Percentiles rank a stretch among this genome's conserved stretches.
phyloP scores from a whole-genome alignment of 1,140 invertebrate species.

The Temnothorax curvispinosus region DNA sequence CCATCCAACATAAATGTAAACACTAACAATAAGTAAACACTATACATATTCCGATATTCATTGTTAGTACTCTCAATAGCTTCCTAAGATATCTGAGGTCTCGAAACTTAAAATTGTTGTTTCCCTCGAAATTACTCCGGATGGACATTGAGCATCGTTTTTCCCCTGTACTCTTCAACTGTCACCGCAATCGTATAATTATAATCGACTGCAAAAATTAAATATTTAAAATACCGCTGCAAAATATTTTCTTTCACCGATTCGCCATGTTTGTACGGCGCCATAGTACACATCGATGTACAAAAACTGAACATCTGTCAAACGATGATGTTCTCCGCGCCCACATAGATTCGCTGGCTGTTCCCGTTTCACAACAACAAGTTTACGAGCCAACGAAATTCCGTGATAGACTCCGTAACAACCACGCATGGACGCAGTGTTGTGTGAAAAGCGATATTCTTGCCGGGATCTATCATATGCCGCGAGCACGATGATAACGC shows the following conservation, averaged over 20 bases:
- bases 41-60: too few species aligned
- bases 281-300: not conserved
- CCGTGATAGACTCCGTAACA: slow-evolving; percentile 32
- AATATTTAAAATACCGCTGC: not conserved
- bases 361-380: slow-evolving; percentile 50
- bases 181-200: not conserved
- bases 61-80: too few species aligned
- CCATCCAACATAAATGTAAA: too few species aligned
- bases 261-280: not conserved
- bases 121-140: too few species aligned
- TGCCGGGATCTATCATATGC: slow-evolving; percentile 28
- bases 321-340: slow-evolving; percentile 29
- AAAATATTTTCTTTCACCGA: not conserved
- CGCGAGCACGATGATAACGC: not conserved
- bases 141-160: too few species aligned
- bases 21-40: too few species aligned
- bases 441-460: slow-evolving; percentile 52
- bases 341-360: slow-evolving; percentile 1
- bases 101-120: too few species aligned
- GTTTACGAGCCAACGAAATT: slow-evolving; percentile 43
- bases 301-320: slow-evolving; percentile 25
- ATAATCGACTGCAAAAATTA: not conserved
- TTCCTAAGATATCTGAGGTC: too few species aligned
- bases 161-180: too few species aligned
- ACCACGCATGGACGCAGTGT: not conserved